A percentile compares a stretch with the other conserved stretches of the same genome.
phyloP scores from a whole-genome alignment of 2,888 invertebrate species.

The Platycnemis pennipes region DNA sequence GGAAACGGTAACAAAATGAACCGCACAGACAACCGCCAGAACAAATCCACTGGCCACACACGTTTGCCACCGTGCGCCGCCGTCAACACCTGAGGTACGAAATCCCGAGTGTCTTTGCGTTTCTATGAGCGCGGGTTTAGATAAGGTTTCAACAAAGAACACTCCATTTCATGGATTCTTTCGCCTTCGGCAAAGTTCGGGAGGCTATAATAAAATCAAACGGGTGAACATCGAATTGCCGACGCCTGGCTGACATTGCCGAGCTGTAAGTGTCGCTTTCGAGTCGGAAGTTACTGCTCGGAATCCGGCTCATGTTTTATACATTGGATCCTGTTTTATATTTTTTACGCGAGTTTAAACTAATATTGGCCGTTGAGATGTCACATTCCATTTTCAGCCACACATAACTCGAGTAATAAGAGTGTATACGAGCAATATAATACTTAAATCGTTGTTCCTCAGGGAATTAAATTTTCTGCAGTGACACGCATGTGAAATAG shows the following conservation, averaged over 20 bases:
- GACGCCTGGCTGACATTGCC: not conserved
- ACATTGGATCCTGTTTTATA: not conserved
- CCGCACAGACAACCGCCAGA: no score
- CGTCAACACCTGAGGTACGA: not conserved
- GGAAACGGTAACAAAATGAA: no score
- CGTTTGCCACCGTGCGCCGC: not conserved
- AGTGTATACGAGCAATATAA: not conserved
- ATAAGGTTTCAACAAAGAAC: not conserved
- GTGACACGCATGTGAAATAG: not conserved
- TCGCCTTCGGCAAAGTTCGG: not conserved
- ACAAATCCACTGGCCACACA: not conserved
- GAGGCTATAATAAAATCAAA: not conserved
- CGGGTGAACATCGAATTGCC: not conserved
- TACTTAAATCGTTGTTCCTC: not conserved
- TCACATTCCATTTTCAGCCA: not conserved
- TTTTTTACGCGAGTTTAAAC: not conserved
- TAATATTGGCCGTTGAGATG: not conserved
- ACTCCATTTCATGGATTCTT: not conserved
- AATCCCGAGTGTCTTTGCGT: not conserved
- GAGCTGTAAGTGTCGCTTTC: not conserved
- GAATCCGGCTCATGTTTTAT: conserved; percentile 7
- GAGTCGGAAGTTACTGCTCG: not conserved
- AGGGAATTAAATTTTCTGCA: not conserved
- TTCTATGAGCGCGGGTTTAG: not conserved
- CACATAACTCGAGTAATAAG: not conserved